phyloP scores from a whole-genome alignment of 2,888 invertebrate genomes.

The Periphyllus acericola region DNA sequence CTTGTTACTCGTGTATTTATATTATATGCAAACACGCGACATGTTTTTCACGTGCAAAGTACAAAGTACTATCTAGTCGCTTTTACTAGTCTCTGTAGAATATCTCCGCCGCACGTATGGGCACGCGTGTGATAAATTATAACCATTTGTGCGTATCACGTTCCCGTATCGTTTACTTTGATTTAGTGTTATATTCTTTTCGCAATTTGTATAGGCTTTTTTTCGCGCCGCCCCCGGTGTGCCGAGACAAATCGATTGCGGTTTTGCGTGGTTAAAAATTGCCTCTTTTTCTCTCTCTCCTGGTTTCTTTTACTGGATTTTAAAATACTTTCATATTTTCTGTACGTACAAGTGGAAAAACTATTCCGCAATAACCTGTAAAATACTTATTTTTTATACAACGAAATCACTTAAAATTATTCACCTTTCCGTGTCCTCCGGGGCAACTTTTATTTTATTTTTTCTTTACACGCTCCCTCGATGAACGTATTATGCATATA shows the following conservation, averaged over 20 bases:
- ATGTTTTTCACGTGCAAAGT: too few species aligned
- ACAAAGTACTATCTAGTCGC: not conserved
- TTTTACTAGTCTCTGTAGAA: not conserved
- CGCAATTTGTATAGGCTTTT: too few species aligned
- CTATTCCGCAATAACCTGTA: not conserved
- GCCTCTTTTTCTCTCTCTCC: not conserved
- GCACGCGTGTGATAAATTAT: not conserved
- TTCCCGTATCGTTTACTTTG: not conserved
- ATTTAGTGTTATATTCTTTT: not conserved
- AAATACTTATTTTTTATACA: conserved; percentile 11
- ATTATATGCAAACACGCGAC: too few species aligned
- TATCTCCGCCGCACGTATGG: not conserved
- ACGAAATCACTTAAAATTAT: conserved; percentile 23
- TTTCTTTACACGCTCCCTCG: not conserved
- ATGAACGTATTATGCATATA: conserved; percentile 5
- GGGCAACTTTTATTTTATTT: not conserved
- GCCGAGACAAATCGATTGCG: too few species aligned
- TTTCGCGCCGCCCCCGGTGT: too few species aligned
- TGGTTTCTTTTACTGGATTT: not conserved
- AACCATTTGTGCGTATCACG: not conserved
- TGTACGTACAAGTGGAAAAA: too few species aligned
- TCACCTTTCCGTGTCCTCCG: not conserved
- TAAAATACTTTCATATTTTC: not conserved
- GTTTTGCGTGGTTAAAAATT: too few species aligned
- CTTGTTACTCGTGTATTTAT: too few species aligned